A percentile compares a stretch with the other conserved stretches of the same genome.
These are phyloP conservation scores for Muntiacus reevesi DNA, from an alignment of 2,113 vertebrate genomes.

Conservation along the genomic window DNA sequence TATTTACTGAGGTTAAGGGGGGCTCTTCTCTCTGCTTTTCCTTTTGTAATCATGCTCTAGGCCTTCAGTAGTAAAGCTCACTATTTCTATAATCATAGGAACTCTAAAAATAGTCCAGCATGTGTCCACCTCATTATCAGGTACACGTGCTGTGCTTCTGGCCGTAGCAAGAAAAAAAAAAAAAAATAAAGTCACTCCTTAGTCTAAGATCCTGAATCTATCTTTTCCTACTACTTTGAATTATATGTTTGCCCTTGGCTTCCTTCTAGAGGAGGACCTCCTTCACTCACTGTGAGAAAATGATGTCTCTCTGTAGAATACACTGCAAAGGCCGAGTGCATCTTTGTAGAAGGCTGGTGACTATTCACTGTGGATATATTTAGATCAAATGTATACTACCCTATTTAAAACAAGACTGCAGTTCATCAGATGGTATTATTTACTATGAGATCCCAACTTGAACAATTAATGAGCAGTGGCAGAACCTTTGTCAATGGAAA, in stretches of 20 bases:
- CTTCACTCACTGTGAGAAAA: constrained; percentile 46
- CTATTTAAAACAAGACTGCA: constrained; percentile 55
- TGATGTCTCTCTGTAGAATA: constrained; percentile 56
- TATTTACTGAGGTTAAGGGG: neutral
- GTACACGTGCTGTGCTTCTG: constrained; percentile 25
- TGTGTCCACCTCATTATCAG: neutral
- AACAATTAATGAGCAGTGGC: neutral
- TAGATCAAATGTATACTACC: constrained; percentile 57
- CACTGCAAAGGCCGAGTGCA: constrained; percentile 57
- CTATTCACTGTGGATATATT: constrained; percentile 71
- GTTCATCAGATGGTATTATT: constrained; percentile 16
- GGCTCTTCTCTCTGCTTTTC: neutral
- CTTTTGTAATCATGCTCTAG: neutral
- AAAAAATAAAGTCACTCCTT: neutral
- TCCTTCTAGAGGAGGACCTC: constrained; percentile 38
- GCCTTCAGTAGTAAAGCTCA: neutral
- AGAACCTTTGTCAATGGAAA: constrained; percentile 38
- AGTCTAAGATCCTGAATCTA: constrained; percentile 14
- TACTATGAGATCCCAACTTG: neutral
- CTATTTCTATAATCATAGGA: neutral
- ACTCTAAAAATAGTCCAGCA: neutral
- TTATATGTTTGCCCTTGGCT: constrained; percentile 30
- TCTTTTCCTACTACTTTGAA: constrained; percentile 7
- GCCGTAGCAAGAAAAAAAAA: neutral
- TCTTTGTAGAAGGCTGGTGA: constrained; percentile 50